A percentile compares a stretch with the other conserved stretches of the same genome.
phyloP scores from a whole-genome alignment of 2,797 vertebrate species.

The Zalophus californianus region DNA sequence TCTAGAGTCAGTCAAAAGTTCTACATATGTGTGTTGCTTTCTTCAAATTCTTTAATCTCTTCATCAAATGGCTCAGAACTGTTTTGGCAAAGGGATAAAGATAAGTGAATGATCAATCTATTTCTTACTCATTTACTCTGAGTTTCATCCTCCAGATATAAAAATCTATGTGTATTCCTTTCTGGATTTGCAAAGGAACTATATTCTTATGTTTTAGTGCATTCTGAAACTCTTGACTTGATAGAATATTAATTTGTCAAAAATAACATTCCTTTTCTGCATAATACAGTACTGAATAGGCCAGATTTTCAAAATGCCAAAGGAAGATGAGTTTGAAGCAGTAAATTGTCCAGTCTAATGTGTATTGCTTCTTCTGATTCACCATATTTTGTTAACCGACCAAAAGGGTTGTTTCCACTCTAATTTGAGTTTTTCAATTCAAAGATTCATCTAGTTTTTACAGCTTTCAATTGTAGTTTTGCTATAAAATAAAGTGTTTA shows the following conservation, averaged over 20 bases:
- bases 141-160: neutral
- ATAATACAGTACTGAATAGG: neutral
- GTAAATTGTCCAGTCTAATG: neutral
- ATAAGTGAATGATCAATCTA: neutral
- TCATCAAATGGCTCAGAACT: neutral
- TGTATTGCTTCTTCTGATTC: neutral
- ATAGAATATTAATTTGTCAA: neutral
- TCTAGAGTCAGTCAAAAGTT: neutral
- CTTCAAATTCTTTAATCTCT: neutral
- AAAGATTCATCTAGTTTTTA: neutral
- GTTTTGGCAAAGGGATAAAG: neutral
- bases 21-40: neutral
- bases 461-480: neutral
- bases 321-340: neutral
- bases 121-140: neutral
- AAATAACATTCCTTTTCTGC: neutral
- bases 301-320: neutral
- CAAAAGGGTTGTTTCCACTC: neutral
- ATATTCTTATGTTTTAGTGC: neutral
- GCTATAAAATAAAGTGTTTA: neutral
- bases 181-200: neutral
- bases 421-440: conserved; percentile 18
- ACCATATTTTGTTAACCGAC: neutral
- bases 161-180: neutral
- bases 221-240: conserved; percentile 23